Conservation (phyloP, 1,140 invertebrate species). For the Nasonia vitripennis region DNA sequence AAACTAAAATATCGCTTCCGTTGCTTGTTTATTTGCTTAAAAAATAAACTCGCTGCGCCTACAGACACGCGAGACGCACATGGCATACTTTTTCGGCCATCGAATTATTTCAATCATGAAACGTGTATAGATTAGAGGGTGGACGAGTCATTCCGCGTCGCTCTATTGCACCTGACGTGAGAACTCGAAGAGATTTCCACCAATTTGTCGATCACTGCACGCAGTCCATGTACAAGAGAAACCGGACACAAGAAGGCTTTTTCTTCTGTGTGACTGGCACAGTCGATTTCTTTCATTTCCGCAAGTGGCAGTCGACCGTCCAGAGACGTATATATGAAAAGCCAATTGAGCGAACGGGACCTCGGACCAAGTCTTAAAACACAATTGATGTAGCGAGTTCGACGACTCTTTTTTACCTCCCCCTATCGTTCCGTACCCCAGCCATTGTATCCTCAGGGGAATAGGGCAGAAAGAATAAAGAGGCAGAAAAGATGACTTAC, state of each 20-base stretch:
- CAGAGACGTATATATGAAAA: not conserved
- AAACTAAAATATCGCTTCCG: not conserved
- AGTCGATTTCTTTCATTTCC: slow-evolving; percentile 12
- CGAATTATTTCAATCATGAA: too few species aligned
- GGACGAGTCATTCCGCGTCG: too few species aligned
- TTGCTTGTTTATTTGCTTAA: not conserved
- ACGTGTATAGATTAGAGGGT: too few species aligned
- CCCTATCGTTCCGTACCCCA: not conserved
- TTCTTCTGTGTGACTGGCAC: not conserved
- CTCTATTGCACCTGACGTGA: too few species aligned
- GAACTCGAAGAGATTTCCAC: too few species aligned
- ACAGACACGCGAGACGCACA: too few species aligned
- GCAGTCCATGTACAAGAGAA: not conserved
- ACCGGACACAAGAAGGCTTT: not conserved
- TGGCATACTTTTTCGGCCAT: too few species aligned
- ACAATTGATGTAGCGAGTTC: slow-evolving; percentile 15
- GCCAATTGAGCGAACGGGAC: not conserved
- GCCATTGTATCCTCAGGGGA: not conserved
- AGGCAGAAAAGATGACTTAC: slow-evolving; percentile 1
- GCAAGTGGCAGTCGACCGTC: not conserved
- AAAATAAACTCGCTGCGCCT: too few species aligned
- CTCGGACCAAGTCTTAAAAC: not conserved
- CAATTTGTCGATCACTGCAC: too few species aligned
- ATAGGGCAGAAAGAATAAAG: not conserved
- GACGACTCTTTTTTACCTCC: not conserved